These are phyloP conservation scores for Bemisia tabaci DNA, from an alignment of 1,140 invertebrate species.

Conservation along the genomic window DNA sequence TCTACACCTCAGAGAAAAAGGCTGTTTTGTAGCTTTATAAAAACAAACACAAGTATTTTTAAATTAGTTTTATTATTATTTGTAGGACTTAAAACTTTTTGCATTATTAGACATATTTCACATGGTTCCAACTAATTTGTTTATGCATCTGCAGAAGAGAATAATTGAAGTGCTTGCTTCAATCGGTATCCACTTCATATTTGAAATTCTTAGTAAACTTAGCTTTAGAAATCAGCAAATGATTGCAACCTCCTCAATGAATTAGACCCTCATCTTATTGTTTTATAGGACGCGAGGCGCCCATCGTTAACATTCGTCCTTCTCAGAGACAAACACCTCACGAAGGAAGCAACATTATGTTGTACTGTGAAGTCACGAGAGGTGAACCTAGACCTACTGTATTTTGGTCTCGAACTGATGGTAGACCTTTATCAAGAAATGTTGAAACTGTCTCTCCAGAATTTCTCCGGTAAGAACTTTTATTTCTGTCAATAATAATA, in stretches of 20 bases:
- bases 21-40: too few relatives aligned
- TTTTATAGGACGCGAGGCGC: conserved; percentile 58
- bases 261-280: conserved; percentile 2
- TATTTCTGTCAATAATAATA: too few relatives aligned
- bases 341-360: conserved; percentile 49
- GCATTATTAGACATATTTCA: too few relatives aligned
- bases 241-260: neutral
- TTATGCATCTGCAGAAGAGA: too few relatives aligned
- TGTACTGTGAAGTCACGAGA: conserved; percentile 59
- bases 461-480: conserved; percentile 42
- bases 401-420: conserved; percentile 59
- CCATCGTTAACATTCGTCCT: conserved; percentile 64
- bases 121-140: too few relatives aligned
- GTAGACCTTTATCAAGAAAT: conserved; percentile 44
- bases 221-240: neutral
- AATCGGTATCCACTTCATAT: too few relatives aligned
- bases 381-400: conserved; percentile 66
- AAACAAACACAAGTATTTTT: too few relatives aligned
- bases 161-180: too few relatives aligned
- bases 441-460: conserved; percentile 50
- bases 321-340: conserved; percentile 41
- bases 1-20: too few relatives aligned
- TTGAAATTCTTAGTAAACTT: too few relatives aligned
- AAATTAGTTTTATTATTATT: too few relatives aligned
- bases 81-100: too few relatives aligned